phyloP scores from a whole-genome alignment of 1,140 invertebrate genomes.

The Dreissena rostriformis region DNA sequence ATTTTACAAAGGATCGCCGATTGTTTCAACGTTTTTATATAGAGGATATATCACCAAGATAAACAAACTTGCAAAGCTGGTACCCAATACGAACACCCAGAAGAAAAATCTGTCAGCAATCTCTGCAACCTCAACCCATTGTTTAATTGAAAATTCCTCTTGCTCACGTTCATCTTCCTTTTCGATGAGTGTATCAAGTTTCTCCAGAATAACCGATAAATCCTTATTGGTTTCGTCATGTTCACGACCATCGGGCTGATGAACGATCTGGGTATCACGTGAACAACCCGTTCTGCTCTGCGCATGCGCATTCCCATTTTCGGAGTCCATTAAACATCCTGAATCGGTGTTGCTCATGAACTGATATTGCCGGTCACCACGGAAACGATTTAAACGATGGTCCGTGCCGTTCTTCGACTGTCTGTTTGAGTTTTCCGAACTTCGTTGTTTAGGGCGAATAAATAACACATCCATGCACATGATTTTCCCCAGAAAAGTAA shows the following conservation, averaged over 20 bases:
- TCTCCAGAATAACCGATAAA: slow-evolving; percentile 50
- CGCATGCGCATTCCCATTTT: slow-evolving; percentile 56
- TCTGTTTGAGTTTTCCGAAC: neutral
- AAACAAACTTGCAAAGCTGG: slow-evolving; percentile 93
- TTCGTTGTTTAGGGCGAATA: slow-evolving; percentile 29
- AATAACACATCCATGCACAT: slow-evolving; percentile 65
- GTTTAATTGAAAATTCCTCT: slow-evolving; percentile 63
- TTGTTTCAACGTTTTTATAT: slow-evolving; percentile 31
- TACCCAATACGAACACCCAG: slow-evolving; percentile 98
- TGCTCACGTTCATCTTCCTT: slow-evolving; percentile 64
- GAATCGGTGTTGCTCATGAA: slow-evolving; percentile 58
- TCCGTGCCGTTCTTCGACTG: neutral
- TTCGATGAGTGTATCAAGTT: slow-evolving; percentile 61
- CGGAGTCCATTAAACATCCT: slow-evolving; percentile 70
- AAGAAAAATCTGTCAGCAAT: slow-evolving; percentile 98
- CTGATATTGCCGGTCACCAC: slow-evolving; percentile 10
- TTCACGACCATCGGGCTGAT: neutral
- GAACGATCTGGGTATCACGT: neutral
- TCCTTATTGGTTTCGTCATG: slow-evolving; percentile 14
- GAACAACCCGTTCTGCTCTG: slow-evolving; percentile 9
- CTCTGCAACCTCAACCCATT: slow-evolving; percentile 99
- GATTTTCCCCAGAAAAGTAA: slow-evolving; percentile 58
- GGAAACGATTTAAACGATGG: too few species aligned
- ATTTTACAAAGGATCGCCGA: neutral
- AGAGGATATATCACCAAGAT: slow-evolving; percentile 98